Evolutionary conservation across 2,113 vertebrate genomes (phyloP).

Genomic region (Rutilus rutilus): DNA sequence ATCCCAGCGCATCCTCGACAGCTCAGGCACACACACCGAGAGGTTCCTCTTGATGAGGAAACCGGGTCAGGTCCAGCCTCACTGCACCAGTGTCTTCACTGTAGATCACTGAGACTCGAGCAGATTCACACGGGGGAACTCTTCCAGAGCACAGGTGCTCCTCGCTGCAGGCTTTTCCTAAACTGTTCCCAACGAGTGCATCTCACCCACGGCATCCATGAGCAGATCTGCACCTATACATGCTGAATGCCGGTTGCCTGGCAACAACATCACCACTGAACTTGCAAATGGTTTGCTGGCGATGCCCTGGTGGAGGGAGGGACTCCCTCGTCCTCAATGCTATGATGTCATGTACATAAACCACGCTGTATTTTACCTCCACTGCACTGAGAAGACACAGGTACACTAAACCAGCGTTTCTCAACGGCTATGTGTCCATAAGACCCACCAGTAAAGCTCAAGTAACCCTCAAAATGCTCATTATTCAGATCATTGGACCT

Average conservation of each 20-base stretch:
- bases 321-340: constrained; percentile 47
- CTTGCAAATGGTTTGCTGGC: constrained; percentile 69
- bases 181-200: constrained; percentile 21
- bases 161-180: constrained; percentile 15
- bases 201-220: constrained; percentile 68
- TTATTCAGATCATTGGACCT: not conserved
- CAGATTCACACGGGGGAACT: not conserved
- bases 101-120: too few species aligned
- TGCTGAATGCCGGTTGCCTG: constrained; percentile 73
- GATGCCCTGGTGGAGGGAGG: constrained; percentile 69
- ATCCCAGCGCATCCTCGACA: not conserved
- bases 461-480: not conserved
- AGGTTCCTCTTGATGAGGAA: constrained; percentile 54
- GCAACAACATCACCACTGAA: constrained; percentile 77
- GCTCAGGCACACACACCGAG: not conserved
- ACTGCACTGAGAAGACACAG: not conserved
- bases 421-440: not conserved
- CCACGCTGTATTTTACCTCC: constrained; percentile 38
- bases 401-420: not conserved
- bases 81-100: constrained; percentile 38
- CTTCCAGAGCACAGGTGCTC: not conserved
- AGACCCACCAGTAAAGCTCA: not conserved
- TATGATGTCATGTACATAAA: constrained; percentile 58
- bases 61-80: constrained; percentile 70
- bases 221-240: constrained; percentile 67